Base-by-base conservation (phyloP, 2,113 vertebrate genomes). In the Ammospiza nelsoni region DNA sequence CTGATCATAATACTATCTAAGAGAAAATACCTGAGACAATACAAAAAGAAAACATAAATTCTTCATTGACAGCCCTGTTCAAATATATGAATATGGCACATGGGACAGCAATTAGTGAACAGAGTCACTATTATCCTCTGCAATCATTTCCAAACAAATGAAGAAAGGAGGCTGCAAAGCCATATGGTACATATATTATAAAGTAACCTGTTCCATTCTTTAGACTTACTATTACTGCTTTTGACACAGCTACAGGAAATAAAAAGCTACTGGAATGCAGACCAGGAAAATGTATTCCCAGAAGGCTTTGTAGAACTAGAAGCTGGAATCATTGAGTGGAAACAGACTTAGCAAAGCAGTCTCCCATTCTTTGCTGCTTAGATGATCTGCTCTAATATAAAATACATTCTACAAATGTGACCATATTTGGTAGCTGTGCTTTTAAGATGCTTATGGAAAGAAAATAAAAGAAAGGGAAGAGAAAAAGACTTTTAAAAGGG, bases 211-310 rank as follows among this genome's bases (percentile, higher is more conserved):
- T 92, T 97, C 95, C 96, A 95, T 95, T 97, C 95, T 94, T 96
- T 94, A 91, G 92, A 89, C 82, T 96, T 96, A 90, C 72, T 97
- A 87, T 97, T 96, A 96, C 90, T 91, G 94, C 89, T 97, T 97
- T 98, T 98, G 97, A 98, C 96, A 97, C 77, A 97, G 94, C 92
- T 96, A 97, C 93, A 98, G 96, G 97, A 98, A 98, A 98, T 97
- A 98, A 98, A 98, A 96, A 78, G 93, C 96, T 98, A 97, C 96
- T 98, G 98, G 98, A 98, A 98, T 98, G 97, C 93, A 97, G 92
- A 96, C 72, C 65, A 31, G 97, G 96, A 97, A 97, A 97, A 96
- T 89, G 86, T 97, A 98, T 97, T 98, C 97, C 96, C 98, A 97
- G 89, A 97, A 97, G 97, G 74, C 77, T 97, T 97, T 98, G 94